phyloP scores from a whole-genome alignment of 2,888 invertebrate genomes.

The Tenthredo distinguenda region DNA sequence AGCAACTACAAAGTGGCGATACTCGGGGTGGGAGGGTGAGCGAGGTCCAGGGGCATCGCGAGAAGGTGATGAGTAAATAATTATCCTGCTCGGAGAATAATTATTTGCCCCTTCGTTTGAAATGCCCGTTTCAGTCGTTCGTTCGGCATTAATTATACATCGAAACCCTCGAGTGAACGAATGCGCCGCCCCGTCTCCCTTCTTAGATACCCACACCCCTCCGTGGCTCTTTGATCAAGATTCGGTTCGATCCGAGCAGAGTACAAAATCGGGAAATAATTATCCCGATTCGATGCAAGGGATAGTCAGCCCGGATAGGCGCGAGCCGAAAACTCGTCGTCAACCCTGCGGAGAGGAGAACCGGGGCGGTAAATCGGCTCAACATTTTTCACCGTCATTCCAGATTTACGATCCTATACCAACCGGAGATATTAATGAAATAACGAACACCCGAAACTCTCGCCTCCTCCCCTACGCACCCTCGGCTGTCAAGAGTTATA shows the following conservation, averaged over 20 bases:
- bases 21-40: neutral
- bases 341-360: neutral
- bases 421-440: constrained; percentile 53
- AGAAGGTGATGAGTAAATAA: constrained; percentile 8
- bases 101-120: neutral
- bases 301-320: no score
- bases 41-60: neutral
- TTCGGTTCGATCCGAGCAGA: neutral
- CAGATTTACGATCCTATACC: constrained; percentile 51
- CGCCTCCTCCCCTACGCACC: neutral
- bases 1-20: constrained; percentile 12
- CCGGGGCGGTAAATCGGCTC: constrained; percentile 10
- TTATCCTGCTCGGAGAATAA: neutral
- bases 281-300: no score
- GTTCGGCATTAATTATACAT: neutral
- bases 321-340: no score
- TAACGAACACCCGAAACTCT: constrained; percentile 40
- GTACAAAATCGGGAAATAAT: neutral
- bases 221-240: neutral
- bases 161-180: no score
- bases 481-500: constrained; percentile 50
- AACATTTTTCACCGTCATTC: constrained; percentile 53
- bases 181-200: no score
- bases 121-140: neutral
- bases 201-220: neutral